A percentile compares a stretch with the other conserved stretches of the same genome.
Evolutionary conservation across 2,113 vertebrate genomes (phyloP).

Genomic region (Micromys minutus): DNA sequence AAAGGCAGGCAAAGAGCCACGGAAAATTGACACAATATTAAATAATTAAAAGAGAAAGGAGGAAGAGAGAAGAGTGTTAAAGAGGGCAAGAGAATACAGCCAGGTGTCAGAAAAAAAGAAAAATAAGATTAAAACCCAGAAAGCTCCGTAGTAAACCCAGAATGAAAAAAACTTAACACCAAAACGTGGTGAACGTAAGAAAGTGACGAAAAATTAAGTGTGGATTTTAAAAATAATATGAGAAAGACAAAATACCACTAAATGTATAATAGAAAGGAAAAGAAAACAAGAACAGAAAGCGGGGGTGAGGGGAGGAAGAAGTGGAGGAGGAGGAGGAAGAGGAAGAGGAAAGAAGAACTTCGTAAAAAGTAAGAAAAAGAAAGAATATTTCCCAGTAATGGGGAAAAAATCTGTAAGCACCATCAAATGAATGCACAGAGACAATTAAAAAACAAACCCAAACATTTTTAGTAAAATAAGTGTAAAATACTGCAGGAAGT

Average conservation of each 20-base stretch:
- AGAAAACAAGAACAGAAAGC: not conserved
- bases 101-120: not conserved
- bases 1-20: not conserved
- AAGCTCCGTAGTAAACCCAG: not conserved
- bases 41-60: not conserved
- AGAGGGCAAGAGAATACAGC: not conserved
- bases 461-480: not conserved
- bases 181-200: not conserved
- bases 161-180: not conserved
- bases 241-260: not conserved
- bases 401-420: not conserved
- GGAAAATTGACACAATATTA: not conserved
- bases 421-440: not conserved
- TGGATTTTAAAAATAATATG: not conserved
- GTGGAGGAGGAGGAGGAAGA: too few species aligned
- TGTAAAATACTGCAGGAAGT: not conserved
- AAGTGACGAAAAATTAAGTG: not conserved
- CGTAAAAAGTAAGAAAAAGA: not conserved
- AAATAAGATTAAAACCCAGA: not conserved
- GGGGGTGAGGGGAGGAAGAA: accelerated
- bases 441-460: not conserved
- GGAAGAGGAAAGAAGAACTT: not conserved
- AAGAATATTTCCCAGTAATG: not conserved
- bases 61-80: not conserved
- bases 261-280: not conserved